Evolutionary conservation across 2,113 vertebrate genomes (phyloP).

Genomic region (Emydocephalus ijimae): DNA sequence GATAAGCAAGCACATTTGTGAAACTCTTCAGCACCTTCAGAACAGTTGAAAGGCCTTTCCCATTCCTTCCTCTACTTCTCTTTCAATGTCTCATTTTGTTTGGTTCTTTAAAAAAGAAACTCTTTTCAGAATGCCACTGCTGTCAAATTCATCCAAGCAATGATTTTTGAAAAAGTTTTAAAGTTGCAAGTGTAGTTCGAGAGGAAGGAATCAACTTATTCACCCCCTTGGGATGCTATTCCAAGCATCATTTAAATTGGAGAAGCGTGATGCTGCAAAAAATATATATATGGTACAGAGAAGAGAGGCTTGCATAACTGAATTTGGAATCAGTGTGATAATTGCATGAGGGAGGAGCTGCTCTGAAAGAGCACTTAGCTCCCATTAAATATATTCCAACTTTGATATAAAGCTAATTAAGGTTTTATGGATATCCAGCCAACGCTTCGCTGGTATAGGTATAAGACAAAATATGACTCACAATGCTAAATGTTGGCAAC

Average conservation of each 20-base stretch:
- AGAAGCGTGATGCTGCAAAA: neutral
- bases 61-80: conserved; percentile 2
- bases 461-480: neutral
- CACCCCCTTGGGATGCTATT: neutral
- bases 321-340: neutral
- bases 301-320: neutral
- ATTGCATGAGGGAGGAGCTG: neutral
- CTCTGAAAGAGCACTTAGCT: neutral
- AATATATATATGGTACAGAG: neutral
- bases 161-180: conserved; percentile 39
- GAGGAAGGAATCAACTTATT: neutral
- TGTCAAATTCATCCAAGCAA: conserved; percentile 43
- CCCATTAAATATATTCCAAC: neutral
- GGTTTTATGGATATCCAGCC: neutral
- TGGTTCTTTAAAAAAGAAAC: conserved; percentile 39
- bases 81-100: conserved; percentile 45
- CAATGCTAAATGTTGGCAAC: neutral
- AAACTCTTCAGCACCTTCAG: conserved; percentile 50
- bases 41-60: neutral
- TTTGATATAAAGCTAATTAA: neutral
- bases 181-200: conserved; percentile 36
- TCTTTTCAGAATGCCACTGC: conserved; percentile 39
- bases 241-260: neutral
- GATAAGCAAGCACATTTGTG: conserved; percentile 13
- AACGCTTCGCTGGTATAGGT: neutral